Evolutionary conservation across 2,888 invertebrate species (phyloP).

Genomic region (Blastobasis adustella): DNA sequence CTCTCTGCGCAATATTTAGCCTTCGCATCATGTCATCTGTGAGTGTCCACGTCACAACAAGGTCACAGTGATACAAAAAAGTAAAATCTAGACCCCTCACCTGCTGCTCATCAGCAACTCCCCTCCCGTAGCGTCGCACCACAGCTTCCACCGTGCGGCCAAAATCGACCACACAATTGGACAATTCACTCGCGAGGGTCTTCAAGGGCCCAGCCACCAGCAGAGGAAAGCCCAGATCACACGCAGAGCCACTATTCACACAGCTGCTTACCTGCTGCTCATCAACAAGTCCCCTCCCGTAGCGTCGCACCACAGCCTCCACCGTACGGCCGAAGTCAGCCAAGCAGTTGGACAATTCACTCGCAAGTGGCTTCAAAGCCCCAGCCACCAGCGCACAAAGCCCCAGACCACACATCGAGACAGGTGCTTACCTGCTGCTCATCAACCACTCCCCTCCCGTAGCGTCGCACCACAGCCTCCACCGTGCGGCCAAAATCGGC

Average conservation of each 20-base stretch:
- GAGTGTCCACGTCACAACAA: no score
- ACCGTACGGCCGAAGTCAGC: conserved; percentile 85
- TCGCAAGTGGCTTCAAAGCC: conserved; percentile 79
- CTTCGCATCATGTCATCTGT: no score
- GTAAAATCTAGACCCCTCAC: no score
- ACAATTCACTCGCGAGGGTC: conserved; percentile 74
- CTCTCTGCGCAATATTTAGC: no score
- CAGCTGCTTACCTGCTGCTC: conserved; percentile 93
- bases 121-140: conserved; percentile 87
- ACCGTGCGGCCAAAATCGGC: conserved; percentile 85
- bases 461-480: conserved; percentile 63
- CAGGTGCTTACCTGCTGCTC: conserved; percentile 93
- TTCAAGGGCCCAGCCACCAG: conserved; percentile 83
- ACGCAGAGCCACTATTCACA: conserved; percentile 50
- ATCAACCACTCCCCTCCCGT: conserved; percentile 88
- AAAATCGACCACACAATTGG: conserved; percentile 79
- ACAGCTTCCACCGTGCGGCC: conserved; percentile 82
- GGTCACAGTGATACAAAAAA: no score
- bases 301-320: conserved; percentile 63
- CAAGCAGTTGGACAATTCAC: conserved; percentile 70
- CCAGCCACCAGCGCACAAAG: conserved; percentile 84
- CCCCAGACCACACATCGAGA: conserved; percentile 57
- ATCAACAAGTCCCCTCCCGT: conserved; percentile 88
- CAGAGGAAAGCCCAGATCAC: conserved; percentile 67
- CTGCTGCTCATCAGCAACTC: conserved; percentile 92